phyloP scores from a whole-genome alignment of 2,888 invertebrate genomes.

The Lasioglossum marginatum region DNA sequence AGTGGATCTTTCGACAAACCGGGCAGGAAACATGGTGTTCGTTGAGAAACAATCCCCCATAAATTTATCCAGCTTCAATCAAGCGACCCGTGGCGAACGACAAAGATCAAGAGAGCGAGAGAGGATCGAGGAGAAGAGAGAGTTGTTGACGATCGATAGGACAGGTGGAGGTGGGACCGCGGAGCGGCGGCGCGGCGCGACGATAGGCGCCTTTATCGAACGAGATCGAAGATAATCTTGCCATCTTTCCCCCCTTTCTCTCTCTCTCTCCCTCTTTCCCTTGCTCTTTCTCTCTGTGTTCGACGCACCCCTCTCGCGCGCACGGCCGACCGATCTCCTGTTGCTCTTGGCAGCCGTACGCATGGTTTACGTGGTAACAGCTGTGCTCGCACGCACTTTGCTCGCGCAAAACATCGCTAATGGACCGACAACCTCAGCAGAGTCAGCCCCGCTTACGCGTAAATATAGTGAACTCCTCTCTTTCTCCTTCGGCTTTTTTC shows the following conservation, averaged over 20 bases:
- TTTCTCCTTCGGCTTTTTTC: slow-evolving; percentile 19
- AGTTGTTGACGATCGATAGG: slow-evolving; percentile 46
- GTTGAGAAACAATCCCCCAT: slow-evolving; percentile 37
- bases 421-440: slow-evolving; percentile 76
- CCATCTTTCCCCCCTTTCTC: slow-evolving; percentile 30
- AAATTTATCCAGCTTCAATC: slow-evolving; percentile 50
- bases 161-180: slow-evolving; percentile 35
- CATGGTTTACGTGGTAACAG: slow-evolving; percentile 78
- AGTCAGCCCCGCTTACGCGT: slow-evolving; percentile 54
- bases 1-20: slow-evolving; percentile 13
- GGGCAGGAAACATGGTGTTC: slow-evolving; percentile 17
- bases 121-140: slow-evolving; percentile 28
- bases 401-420: slow-evolving; percentile 79
- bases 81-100: slow-evolving; percentile 23
- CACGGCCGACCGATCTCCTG: slow-evolving; percentile 61
- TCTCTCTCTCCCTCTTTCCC: slow-evolving; percentile 22
- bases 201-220: slow-evolving; percentile 53
- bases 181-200: slow-evolving; percentile 2
- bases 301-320: background rate
- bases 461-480: slow-evolving; percentile 56
- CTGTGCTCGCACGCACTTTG: slow-evolving; percentile 78
- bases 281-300: background rate
- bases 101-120: slow-evolving; percentile 6
- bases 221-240: slow-evolving; percentile 64
- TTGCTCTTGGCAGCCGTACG: slow-evolving; percentile 73